Percentiles rank a stretch among this genome's conserved stretches.
Evolutionary conservation across 2,888 invertebrate genomes (phyloP).

Genomic region (Hyles lineata): DNA sequence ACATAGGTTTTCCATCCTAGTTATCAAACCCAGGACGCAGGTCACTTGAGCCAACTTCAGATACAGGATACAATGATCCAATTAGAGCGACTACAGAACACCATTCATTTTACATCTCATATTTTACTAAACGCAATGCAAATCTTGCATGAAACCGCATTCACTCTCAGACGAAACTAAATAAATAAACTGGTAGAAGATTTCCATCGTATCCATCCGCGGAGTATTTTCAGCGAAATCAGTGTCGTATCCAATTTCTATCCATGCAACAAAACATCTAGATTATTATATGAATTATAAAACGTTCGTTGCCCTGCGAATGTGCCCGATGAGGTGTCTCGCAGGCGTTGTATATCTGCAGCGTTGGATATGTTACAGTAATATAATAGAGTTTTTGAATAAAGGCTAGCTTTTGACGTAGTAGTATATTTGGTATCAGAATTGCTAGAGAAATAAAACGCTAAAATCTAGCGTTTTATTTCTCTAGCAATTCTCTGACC

Average conservation of each 20-base stretch:
- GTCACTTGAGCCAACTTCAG: no score
- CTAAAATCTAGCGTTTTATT: no score
- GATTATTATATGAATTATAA: conserved; percentile 33
- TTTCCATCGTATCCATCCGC: conserved; percentile 3
- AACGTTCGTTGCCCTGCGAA: conserved; percentile 30
- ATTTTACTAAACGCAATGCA: not conserved
- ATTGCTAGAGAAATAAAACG: no score
- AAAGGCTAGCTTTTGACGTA: not conserved
- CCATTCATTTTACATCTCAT: no score
- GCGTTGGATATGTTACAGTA: conserved; percentile 12
- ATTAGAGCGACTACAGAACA: no score
- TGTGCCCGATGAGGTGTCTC: conserved; percentile 38
- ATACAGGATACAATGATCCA: no score
- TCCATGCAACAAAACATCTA: conserved; percentile 24
- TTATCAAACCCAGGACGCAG: no score
- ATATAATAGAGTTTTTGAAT: not conserved
- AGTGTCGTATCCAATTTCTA: conserved; percentile 30
- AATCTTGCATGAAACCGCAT: not conserved
- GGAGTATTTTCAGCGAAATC: conserved; percentile 12
- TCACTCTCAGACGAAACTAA: conserved; percentile 5
- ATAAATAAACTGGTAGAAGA: conserved; percentile 13
- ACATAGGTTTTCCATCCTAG: no score
- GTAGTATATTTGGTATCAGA: no score
- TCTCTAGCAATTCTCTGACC: no score
- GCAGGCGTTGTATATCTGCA: conserved; percentile 31